phyloP scores from a whole-genome alignment of 2,888 invertebrate genomes.

The Pseudanteris insignis region DNA sequence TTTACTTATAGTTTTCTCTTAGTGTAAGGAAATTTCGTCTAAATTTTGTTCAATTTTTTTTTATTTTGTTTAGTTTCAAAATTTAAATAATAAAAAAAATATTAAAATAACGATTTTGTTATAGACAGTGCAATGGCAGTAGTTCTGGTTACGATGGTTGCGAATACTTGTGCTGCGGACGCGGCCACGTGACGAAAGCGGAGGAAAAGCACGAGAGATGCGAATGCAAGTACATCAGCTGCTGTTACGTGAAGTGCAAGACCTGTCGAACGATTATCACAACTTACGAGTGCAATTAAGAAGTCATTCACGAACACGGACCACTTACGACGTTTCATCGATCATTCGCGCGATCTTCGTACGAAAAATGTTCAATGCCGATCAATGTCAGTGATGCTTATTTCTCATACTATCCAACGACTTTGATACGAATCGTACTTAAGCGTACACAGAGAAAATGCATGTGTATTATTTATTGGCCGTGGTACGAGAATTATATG shows the following conservation, averaged over 20 bases:
- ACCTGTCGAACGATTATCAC: conserved; percentile 78
- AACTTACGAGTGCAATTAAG: conserved; percentile 78
- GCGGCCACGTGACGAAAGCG: conserved; percentile 77
- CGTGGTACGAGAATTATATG: too few species aligned
- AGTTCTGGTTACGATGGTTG: conserved; percentile 76
- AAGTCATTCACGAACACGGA: too few species aligned
- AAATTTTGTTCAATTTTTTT: conserved; percentile 3
- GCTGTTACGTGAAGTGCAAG: conserved; percentile 88
- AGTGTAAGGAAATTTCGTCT: conserved; percentile 9
- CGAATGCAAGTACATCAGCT: conserved; percentile 86
- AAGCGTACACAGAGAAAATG: conserved; percentile 9
- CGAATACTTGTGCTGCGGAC: conserved; percentile 84
- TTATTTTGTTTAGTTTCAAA: background rate
- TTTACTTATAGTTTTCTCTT: too few species aligned
- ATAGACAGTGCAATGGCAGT: conserved; percentile 78
- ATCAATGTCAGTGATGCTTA: conserved; percentile 9
- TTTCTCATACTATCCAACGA: too few species aligned
- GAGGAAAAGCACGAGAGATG: conserved; percentile 78
- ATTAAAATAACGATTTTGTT: too few species aligned
- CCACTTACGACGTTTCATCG: too few species aligned
- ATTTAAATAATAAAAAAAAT: too few species aligned
- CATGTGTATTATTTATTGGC: too few species aligned
- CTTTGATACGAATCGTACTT: conserved; percentile 35
- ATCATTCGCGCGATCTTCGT: background rate
- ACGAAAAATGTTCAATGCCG: background rate